These are phyloP conservation scores for Gibbula magus DNA, from an alignment of 2,888 invertebrate species.

Conservation along the genomic window DNA sequence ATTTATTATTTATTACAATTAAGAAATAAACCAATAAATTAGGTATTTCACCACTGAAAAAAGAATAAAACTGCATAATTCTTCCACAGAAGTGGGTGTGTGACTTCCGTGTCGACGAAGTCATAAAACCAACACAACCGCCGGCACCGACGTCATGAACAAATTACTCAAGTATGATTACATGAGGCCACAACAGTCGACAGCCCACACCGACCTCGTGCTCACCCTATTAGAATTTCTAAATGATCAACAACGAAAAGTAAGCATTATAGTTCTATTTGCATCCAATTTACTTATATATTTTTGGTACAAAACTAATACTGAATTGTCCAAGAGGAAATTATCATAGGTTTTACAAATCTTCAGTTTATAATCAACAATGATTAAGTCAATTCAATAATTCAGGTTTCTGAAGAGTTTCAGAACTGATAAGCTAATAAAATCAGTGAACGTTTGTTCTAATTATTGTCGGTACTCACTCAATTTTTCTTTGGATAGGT, in stretches of 20 bases:
- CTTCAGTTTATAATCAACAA: too few relatives aligned
- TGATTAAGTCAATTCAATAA: neutral
- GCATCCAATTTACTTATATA: neutral
- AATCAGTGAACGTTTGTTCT: too few relatives aligned
- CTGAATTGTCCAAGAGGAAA: too few relatives aligned
- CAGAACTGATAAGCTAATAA: too few relatives aligned
- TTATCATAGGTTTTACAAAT: too few relatives aligned
- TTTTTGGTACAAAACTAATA: too few relatives aligned
- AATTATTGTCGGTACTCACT: neutral
- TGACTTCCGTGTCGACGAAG: neutral
- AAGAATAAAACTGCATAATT: too few relatives aligned
- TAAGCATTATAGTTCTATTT: too few relatives aligned
- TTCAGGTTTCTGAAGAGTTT: neutral
- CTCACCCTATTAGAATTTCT: neutral
- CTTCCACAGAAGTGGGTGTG: neutral
- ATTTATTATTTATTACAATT: too few relatives aligned
- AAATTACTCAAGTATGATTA: slow-evolving; percentile 18
- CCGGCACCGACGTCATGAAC: slow-evolving; percentile 11
- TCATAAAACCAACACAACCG: slow-evolving; percentile 10
- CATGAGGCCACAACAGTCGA: neutral
- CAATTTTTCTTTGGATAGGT: neutral
- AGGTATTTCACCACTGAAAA: too few relatives aligned
- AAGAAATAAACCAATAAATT: too few relatives aligned
- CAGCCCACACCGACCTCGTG: neutral
- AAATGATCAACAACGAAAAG: too few relatives aligned